Percentiles rank a stretch among this genome's conserved stretches.
Conservation (phyloP, 2,888 invertebrate species). For the Heliconius ethilla region DNA sequence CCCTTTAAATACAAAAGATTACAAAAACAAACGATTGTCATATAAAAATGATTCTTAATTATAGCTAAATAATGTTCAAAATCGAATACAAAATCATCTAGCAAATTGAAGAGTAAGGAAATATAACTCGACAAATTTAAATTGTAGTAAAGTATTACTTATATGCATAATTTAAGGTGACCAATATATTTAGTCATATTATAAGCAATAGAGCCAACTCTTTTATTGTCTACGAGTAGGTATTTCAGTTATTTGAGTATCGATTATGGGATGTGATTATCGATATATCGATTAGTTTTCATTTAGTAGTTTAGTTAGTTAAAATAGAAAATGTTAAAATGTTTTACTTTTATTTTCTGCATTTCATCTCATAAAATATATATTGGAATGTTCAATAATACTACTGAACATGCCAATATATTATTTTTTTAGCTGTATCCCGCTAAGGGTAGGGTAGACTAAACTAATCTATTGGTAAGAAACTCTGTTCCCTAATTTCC, state of each 20-base stretch:
- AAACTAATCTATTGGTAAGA: neutral
- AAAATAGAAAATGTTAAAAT: neutral
- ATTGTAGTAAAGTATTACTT: neutral
- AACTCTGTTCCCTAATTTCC: neutral
- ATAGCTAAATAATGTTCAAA: neutral
- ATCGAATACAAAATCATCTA: neutral
- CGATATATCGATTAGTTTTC: neutral
- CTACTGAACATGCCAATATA: too few species aligned
- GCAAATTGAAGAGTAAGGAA: neutral
- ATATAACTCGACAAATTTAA: neutral
- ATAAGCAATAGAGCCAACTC: constrained; percentile 3
- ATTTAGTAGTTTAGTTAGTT: too few species aligned
- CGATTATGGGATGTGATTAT: neutral
- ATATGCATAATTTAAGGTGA: neutral
- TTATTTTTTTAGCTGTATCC: neutral
- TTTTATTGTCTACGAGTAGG: neutral
- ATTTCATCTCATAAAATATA: neutral
- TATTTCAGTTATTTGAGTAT: neutral
- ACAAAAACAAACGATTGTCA: neutral
- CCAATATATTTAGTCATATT: constrained; percentile 9
- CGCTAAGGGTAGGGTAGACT: neutral
- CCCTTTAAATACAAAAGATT: neutral
- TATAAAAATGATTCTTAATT: neutral
- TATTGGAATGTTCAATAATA: too few species aligned
- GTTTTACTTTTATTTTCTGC: neutral